Evolutionary conservation across 2,113 vertebrate genomes (phyloP).

Genomic region (Acrocephalus kingi): DNA sequence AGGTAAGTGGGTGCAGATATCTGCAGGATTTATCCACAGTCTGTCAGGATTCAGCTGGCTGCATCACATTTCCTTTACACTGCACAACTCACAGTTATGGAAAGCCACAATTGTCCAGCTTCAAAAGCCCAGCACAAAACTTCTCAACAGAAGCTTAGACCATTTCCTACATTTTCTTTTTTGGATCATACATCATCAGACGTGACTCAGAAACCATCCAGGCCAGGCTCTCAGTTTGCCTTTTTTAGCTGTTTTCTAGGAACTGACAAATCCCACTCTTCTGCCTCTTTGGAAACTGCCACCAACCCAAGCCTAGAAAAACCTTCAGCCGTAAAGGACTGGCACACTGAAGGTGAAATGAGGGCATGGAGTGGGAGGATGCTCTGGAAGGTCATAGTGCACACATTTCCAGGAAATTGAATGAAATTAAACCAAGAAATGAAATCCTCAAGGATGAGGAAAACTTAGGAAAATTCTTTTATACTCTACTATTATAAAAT

Average conservation of each 20-base stretch:
- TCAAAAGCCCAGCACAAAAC: neutral
- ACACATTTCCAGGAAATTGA: neutral
- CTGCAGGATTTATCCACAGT: neutral
- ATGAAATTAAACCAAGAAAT: neutral
- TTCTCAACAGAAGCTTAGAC: neutral
- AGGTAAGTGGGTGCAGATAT: neutral
- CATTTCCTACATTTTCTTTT: neutral
- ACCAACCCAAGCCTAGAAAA: neutral
- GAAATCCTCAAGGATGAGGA: neutral
- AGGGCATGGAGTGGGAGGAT: neutral
- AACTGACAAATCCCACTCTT: neutral
- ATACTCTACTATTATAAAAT: neutral
- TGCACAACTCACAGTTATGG: neutral
- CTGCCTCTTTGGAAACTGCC: neutral
- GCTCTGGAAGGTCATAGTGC: neutral
- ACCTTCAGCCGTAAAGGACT: neutral
- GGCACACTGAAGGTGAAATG: neutral
- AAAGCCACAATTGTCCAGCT: neutral
- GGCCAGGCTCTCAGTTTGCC: neutral
- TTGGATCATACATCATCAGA: neutral
- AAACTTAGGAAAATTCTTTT: neutral
- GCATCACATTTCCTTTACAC: neutral
- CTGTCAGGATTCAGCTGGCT: neutral
- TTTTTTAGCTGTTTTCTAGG: neutral
- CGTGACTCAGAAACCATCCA: neutral